These are phyloP conservation scores for Archips crataeganus DNA, from an alignment of 2,888 invertebrate genomes.

Conservation along the genomic window DNA sequence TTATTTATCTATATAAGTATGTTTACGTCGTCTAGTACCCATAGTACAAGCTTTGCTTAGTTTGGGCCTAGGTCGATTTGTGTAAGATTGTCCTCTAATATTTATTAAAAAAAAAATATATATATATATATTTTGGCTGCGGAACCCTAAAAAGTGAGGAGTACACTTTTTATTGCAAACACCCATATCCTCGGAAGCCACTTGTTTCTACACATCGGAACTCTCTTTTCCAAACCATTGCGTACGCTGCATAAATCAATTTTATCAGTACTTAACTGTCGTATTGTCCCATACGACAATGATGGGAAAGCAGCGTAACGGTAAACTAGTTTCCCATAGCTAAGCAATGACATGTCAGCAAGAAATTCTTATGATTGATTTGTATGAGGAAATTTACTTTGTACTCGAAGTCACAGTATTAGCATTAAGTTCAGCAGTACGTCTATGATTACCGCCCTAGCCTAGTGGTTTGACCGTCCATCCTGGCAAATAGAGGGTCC, in stretches of 20 bases:
- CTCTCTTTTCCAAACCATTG: background rate
- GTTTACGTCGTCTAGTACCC: too few relatives aligned
- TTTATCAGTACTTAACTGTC: conserved; percentile 20
- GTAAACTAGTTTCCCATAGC: conserved; percentile 31
- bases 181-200: background rate
- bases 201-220: background rate
- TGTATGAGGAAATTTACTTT: background rate
- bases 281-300: conserved; percentile 34
- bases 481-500: too few relatives aligned
- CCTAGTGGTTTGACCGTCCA: too few relatives aligned
- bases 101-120: too few relatives aligned
- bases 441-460: too few relatives aligned
- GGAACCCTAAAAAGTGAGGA: too few relatives aligned
- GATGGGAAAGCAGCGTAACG: conserved; percentile 30
- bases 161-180: background rate
- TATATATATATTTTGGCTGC: too few relatives aligned
- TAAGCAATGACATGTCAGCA: conserved; percentile 1
- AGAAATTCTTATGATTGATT: conserved; percentile 8
- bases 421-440: too few relatives aligned
- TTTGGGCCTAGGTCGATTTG: too few relatives aligned
- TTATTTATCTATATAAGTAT: too few relatives aligned
- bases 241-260: conserved; percentile 12
- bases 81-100: too few relatives aligned
- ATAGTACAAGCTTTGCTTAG: too few relatives aligned
- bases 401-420: background rate